Percentiles rank a stretch among this genome's conserved stretches.
phyloP scores from a whole-genome alignment of 2,113 vertebrate species.

The Phocoena phocoena region DNA sequence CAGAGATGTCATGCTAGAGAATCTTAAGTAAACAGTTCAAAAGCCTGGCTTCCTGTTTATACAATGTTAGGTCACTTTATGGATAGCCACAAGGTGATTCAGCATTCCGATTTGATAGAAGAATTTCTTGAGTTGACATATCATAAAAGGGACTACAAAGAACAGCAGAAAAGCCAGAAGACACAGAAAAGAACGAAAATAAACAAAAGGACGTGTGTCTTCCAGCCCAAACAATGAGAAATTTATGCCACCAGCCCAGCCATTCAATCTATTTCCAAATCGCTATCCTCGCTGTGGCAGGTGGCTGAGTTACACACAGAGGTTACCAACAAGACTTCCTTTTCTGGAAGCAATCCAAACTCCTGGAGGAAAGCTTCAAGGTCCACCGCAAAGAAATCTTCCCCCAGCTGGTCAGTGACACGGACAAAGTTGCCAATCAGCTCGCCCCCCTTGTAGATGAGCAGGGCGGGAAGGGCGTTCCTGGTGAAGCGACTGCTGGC shows the following conservation, averaged over 20 bases:
- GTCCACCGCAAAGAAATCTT: slow-evolving; percentile 98
- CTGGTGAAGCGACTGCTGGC: slow-evolving; percentile 93
- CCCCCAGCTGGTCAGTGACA: slow-evolving; percentile 96
- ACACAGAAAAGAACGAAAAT: slow-evolving; percentile 50
- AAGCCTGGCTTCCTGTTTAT: slow-evolving; percentile 33
- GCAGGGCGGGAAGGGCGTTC: slow-evolving; percentile 93
- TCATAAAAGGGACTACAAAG: slow-evolving; percentile 51
- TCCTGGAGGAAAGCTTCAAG: slow-evolving; percentile 96
- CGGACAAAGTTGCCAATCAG: slow-evolving; percentile 98
- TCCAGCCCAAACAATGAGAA: slow-evolving; percentile 46
- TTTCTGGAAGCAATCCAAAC: slow-evolving; percentile 95
- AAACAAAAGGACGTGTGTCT: not conserved
- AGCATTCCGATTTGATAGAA: slow-evolving; percentile 69
- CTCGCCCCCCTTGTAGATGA: slow-evolving; percentile 95
- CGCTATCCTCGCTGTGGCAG: slow-evolving; percentile 93
- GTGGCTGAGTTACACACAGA: slow-evolving; percentile 87
- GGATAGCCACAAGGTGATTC: slow-evolving; percentile 30
- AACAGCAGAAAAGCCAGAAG: slow-evolving; percentile 64
- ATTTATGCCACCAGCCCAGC: not conserved
- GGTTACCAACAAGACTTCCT: slow-evolving; percentile 84
- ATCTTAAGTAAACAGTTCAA: slow-evolving; percentile 55
- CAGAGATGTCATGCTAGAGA: slow-evolving; percentile 42
- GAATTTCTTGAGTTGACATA: slow-evolving; percentile 47
- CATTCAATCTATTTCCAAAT: slow-evolving; percentile 95
- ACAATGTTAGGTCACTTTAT: slow-evolving; percentile 47